Conservation (phyloP, 2,113 vertebrate species). For the Platycercus adscitus region DNA sequence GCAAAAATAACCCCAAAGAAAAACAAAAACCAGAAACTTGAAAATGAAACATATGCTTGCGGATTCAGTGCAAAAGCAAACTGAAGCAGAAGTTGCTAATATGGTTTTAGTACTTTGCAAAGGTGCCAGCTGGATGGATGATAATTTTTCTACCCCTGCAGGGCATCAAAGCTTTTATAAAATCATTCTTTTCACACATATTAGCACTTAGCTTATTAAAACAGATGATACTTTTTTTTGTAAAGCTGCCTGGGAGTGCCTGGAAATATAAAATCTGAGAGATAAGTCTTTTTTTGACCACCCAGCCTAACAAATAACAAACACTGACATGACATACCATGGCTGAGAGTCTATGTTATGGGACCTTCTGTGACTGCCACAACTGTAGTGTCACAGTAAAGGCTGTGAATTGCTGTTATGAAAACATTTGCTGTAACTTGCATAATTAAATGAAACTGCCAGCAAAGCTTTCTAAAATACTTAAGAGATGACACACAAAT, state of each 20-base stretch:
- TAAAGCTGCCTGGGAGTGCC: conserved; percentile 64
- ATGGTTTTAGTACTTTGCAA: conserved; percentile 78
- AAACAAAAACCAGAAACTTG: conserved; percentile 59
- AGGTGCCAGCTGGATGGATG: conserved; percentile 82
- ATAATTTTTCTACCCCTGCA: conserved; percentile 82
- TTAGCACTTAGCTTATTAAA: conserved; percentile 84
- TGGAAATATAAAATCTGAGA: conserved; percentile 68
- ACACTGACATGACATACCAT: conserved; percentile 64
- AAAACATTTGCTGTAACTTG: conserved; percentile 83
- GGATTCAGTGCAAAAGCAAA: conserved; percentile 75
- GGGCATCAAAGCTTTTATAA: conserved; percentile 85
- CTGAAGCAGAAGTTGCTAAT: conserved; percentile 80
- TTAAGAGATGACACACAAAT: conserved; percentile 65
- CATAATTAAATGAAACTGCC: conserved; percentile 82
- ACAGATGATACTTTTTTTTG: conserved; percentile 81
- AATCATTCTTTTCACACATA: conserved; percentile 84
- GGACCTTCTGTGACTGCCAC: conserved; percentile 75
- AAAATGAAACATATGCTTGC: conserved; percentile 78
- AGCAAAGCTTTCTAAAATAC: conserved; percentile 77
- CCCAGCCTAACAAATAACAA: conserved; percentile 64
- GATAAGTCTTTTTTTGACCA: conserved; percentile 70
- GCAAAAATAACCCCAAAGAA: conserved; percentile 70
- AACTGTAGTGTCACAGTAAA: conserved; percentile 74
- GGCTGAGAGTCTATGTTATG: conserved; percentile 51
- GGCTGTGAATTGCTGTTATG: conserved; percentile 84